Conservation (phyloP, 2,888 invertebrate species). For the Lepidonotus clava region DNA sequence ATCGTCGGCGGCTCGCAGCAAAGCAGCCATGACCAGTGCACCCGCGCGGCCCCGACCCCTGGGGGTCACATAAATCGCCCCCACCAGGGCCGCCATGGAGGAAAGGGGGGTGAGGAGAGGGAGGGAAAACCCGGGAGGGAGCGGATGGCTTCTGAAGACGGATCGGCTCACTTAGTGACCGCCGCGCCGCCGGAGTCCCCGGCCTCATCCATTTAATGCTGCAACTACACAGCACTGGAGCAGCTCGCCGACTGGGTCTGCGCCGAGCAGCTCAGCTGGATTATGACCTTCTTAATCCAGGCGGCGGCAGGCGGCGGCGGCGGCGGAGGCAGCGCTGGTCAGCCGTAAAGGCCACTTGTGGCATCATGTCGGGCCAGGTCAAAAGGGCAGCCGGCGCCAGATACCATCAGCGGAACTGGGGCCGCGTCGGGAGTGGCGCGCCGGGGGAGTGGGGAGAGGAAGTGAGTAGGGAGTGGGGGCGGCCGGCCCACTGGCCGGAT, state of each 20-base stretch:
- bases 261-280: neutral
- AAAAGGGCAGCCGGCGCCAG: neutral
- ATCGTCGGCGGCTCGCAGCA: slow-evolving; percentile 5
- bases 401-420: neutral
- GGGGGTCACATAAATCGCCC: slow-evolving; percentile 27
- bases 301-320: too few species aligned
- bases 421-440: too few species aligned
- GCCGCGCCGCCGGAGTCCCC: slow-evolving; percentile 9
- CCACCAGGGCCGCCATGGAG: neutral
- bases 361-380: neutral
- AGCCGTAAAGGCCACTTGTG: slow-evolving; percentile 11
- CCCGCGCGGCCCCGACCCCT: neutral
- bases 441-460: neutral
- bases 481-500: neutral
- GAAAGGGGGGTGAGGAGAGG: neutral
- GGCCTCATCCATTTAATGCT: slow-evolving; percentile 29
- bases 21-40: slow-evolving; percentile 38
- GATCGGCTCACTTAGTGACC: slow-evolving; percentile 41
- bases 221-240: too few species aligned
- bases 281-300: neutral
- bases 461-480: neutral
- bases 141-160: neutral
- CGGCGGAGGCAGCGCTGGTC: too few species aligned
- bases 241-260: neutral
- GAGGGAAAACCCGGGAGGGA: neutral